These are phyloP conservation scores for Diprion similis DNA, from an alignment of 1,140 invertebrate genomes.

Conservation along the genomic window DNA sequence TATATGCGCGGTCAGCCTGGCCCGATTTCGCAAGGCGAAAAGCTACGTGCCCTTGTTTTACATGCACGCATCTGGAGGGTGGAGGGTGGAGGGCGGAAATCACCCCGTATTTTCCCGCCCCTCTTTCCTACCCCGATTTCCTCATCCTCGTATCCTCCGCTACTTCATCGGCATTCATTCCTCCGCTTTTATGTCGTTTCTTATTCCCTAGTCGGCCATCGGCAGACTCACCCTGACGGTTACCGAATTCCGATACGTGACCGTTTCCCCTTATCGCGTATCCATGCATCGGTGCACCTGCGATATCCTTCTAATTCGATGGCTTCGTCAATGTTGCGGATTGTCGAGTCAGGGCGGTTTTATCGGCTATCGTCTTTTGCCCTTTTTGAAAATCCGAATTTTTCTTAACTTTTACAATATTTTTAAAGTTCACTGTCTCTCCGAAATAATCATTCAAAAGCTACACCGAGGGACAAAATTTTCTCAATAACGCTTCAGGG, in stretches of 20 bases:
- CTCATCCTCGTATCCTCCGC: background rate
- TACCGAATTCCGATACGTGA: background rate
- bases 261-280: background rate
- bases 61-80: background rate
- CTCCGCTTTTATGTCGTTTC: background rate
- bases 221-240: background rate
- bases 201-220: background rate
- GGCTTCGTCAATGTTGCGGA: slow-evolving; percentile 22
- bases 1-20: slow-evolving; percentile 4
- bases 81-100: background rate
- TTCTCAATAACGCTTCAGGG: no score
- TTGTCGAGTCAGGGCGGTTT: slow-evolving; percentile 29
- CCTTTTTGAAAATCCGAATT: slow-evolving; percentile 26
- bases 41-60: background rate
- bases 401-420: background rate
- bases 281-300: background rate
- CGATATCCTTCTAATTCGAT: background rate
- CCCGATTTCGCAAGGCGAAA: background rate
- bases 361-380: slow-evolving; percentile 16
- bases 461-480: no score
- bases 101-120: background rate
- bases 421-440: no score
- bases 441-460: no score
- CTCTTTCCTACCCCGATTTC: background rate
- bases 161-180: slow-evolving; percentile 3